These are phyloP conservation scores for Cotesia chilonis DNA, from an alignment of 1,140 invertebrate species.

Conservation along the genomic window DNA sequence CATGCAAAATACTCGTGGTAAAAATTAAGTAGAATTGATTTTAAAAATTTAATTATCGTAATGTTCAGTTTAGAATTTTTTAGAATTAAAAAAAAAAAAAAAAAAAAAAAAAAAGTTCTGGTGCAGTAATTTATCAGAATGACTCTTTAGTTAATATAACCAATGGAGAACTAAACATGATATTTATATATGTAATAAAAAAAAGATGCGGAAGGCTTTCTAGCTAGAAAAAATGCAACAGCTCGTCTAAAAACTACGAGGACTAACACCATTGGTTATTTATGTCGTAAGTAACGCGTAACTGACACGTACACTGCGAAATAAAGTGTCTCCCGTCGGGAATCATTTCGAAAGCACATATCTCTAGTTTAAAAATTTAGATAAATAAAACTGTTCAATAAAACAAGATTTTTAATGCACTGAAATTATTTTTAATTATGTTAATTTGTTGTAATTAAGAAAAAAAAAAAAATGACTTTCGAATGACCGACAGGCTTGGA, in stretches of 20 bases:
- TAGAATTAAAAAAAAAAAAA: not conserved
- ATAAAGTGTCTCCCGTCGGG: constrained; percentile 24
- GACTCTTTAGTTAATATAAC: constrained; percentile 51
- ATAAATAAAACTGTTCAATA: no score
- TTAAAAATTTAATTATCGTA: no score
- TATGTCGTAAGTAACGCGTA: constrained; percentile 50
- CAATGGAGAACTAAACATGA: constrained; percentile 58
- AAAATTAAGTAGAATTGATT: no score
- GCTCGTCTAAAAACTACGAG: constrained; percentile 63
- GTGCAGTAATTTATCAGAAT: constrained; percentile 27
- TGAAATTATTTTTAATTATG: not conserved
- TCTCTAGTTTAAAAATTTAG: not conserved
- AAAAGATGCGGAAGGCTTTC: constrained; percentile 60
- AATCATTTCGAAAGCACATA: constrained; percentile 33
- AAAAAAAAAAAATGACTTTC: constrained; percentile 27
- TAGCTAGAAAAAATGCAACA: constrained; percentile 64
- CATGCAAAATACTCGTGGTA: no score
- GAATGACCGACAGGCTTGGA: constrained; percentile 32
- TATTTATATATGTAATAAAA: constrained; percentile 41
- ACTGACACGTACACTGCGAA: constrained; percentile 49
- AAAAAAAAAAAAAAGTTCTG: not conserved
- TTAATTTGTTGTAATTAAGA: not conserved
- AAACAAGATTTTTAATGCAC: not conserved
- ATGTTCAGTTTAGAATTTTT: no score
- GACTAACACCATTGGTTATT: constrained; percentile 60